Base-by-base conservation (phyloP, 2,888 invertebrate genomes). In the Argynnis bischoffii region DNA sequence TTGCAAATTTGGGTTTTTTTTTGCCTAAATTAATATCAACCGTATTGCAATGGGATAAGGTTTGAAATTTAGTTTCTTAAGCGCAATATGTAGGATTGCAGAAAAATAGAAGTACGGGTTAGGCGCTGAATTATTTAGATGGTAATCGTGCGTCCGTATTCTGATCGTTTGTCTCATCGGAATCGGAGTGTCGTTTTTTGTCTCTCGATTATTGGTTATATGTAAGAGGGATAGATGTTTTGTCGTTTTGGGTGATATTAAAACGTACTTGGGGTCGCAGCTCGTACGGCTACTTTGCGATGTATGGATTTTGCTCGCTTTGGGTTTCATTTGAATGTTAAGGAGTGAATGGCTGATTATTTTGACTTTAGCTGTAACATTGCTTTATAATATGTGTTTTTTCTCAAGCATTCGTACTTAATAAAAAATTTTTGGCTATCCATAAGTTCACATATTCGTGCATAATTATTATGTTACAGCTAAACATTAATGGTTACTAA, bases 41-140 rank as follows among this genome's bases (percentile, higher is more conserved):
- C 73, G 70, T 86, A 81, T 66, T 0, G 0, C 3, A 0, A 2
- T 6, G 26, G 0, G 4, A 66, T 77, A 81, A 72, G 73, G 77
- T 63, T 54, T 11, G 16, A 55, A 8, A 26, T 64, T 55, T 26
- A 3, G 51, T 2, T 66, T 56, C 15, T 59, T 50, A 71, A 69
- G 67, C 35, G 64, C 64, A 69, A 72, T 4, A 76, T 72, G 63
- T 76, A 81, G 78, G 81, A 26, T 78, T 63, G 69, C 60, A 77
- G 78, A 81, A 79, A 79, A 79, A 81, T 79, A 83, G 81, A 83
- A 81, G 81, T 80, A 86, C 85, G 83, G 84, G 84, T 86, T 86
- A 85, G 83, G 81, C 79, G 85, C 84, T 92, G 91, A 92, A 92
- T 92, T 89, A 92, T 92, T 91, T 90, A 92, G 88, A 89, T 86